phyloP scores from a whole-genome alignment of 2,113 vertebrate genomes.

The Pelobates fuscus region DNA sequence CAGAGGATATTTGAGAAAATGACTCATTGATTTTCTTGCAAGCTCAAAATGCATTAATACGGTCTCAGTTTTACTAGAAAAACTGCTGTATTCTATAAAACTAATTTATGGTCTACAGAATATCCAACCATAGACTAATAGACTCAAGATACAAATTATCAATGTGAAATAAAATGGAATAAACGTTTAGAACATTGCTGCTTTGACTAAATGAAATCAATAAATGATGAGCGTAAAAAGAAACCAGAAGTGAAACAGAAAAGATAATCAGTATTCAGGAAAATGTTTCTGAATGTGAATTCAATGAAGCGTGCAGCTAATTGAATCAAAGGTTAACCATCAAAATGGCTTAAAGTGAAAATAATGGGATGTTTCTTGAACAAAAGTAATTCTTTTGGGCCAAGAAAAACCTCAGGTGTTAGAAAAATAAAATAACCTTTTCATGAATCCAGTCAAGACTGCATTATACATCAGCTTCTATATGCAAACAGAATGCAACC shows the following conservation, averaged over 20 bases:
- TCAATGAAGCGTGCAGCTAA: slow-evolving; percentile 21
- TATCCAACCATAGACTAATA: neutral
- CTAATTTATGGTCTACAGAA: neutral
- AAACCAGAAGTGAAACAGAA: slow-evolving; percentile 11
- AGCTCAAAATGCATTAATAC: slow-evolving; percentile 5
- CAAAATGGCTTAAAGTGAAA: slow-evolving; percentile 37
- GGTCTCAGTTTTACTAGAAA: neutral
- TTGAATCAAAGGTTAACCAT: slow-evolving; percentile 41
- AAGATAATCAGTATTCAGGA: slow-evolving; percentile 40
- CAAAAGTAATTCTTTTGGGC: slow-evolving; percentile 23
- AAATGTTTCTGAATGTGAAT: slow-evolving; percentile 33
- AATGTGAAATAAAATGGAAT: slow-evolving; percentile 9
- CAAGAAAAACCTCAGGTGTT: slow-evolving; percentile 21
- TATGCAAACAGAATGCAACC: neutral
- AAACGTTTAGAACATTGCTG: slow-evolving; percentile 2
- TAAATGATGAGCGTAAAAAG: slow-evolving; percentile 21
- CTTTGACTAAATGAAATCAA: slow-evolving; percentile 14
- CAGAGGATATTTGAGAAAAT: slow-evolving; percentile 2
- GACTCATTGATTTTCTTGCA: slow-evolving; percentile 27
- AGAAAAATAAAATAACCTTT: slow-evolving; percentile 31
- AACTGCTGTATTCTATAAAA: slow-evolving; percentile 3
- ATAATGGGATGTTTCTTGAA: slow-evolving; percentile 23
- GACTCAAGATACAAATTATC: slow-evolving; percentile 2
- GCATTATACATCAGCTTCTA: neutral
- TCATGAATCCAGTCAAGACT: neutral